These are phyloP conservation scores for Agrotis exclamationis DNA, from an alignment of 2,888 invertebrate species.

Conservation along the genomic window DNA sequence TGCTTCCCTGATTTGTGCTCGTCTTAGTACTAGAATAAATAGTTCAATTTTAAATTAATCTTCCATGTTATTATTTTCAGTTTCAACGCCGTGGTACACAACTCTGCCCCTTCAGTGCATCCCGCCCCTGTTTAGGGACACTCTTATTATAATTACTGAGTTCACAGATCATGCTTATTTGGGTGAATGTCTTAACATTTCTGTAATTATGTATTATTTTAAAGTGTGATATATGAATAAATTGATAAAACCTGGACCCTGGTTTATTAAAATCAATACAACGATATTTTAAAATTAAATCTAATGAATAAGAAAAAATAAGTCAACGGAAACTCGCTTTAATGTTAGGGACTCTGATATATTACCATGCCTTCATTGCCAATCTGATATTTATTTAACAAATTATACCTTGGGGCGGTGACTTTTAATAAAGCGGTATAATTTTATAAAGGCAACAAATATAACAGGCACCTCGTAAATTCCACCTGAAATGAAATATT, in stretches of 20 bases:
- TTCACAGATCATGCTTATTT: conserved; percentile 14
- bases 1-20: too few species aligned
- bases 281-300: too few species aligned
- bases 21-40: too few species aligned
- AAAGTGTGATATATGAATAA: conserved; percentile 17
- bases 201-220: conserved; percentile 43
- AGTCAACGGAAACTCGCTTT: too few species aligned
- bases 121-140: conserved; percentile 75
- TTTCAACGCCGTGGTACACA: conserved; percentile 89
- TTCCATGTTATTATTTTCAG: conserved; percentile 70
- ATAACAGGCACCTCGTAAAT: conserved; percentile 32
- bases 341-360: too few species aligned
- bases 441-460: conserved; percentile 36
- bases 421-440: conserved; percentile 7
- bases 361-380: too few species aligned
- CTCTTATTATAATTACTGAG: conserved; percentile 75
- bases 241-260: not conserved
- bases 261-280: too few species aligned
- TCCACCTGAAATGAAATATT: conserved; percentile 11
- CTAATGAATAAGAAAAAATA: too few species aligned
- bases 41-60: not conserved
- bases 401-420: not conserved
- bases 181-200: conserved; percentile 30
- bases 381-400: conserved; percentile 12
- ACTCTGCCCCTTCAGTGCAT: conserved; percentile 81